Evolutionary conservation across 2,113 vertebrate genomes (phyloP).

Genomic region (Gasterosteus nipponicus): DNA sequence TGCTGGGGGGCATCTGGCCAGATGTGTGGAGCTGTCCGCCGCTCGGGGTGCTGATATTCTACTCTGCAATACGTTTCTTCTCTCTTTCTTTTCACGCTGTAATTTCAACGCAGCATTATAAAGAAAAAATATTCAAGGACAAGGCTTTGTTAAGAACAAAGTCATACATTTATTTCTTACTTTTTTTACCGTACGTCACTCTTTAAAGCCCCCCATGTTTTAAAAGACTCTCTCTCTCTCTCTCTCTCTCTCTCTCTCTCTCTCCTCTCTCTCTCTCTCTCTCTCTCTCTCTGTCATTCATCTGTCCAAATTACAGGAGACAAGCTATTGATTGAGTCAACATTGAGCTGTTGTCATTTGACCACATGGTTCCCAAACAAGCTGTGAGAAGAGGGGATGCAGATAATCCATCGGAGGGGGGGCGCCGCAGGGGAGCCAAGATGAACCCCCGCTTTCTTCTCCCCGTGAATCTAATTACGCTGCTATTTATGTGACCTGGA

Average conservation of each 20-base stretch:
- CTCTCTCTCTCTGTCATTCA: background rate
- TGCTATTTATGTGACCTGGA: constrained; percentile 27
- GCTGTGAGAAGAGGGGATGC: constrained; percentile 8
- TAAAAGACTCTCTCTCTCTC: background rate
- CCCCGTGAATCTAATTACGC: constrained; percentile 23
- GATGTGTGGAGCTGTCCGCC: constrained; percentile 63
- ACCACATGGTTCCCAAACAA: constrained; percentile 52
- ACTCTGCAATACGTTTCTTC: background rate
- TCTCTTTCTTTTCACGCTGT: constrained; percentile 2
- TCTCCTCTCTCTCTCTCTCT: background rate
- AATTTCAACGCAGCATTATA: background rate
- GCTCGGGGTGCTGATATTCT: constrained; percentile 60
- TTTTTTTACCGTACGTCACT: background rate
- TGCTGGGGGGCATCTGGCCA: constrained; percentile 41
- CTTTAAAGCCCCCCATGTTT: background rate
- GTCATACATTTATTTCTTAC: background rate
- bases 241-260: background rate
- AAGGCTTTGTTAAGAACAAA: background rate
- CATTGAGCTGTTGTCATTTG: constrained; percentile 65
- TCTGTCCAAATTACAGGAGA: constrained; percentile 5
- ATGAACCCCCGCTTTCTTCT: constrained; percentile 4
- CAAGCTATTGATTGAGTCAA: constrained; percentile 43
- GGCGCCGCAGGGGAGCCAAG: constrained; percentile 13
- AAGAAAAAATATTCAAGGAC: background rate
- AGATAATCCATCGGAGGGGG: constrained; percentile 46